These are phyloP conservation scores for Stenodera caucasica DNA, from an alignment of 2,888 invertebrate genomes.

Conservation along the genomic window DNA sequence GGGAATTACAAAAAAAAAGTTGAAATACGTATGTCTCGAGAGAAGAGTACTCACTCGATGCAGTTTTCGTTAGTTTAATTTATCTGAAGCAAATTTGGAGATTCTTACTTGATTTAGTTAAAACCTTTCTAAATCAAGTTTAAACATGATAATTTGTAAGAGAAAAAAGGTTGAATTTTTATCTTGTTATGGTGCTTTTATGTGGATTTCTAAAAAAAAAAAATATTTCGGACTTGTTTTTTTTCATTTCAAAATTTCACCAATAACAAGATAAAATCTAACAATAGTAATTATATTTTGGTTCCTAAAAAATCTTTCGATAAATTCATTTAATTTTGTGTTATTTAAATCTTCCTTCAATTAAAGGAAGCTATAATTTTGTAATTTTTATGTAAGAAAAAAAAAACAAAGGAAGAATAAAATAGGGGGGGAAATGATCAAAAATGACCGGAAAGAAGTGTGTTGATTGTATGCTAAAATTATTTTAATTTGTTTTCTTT, in stretches of 20 bases:
- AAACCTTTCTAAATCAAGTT: slow-evolving; percentile 17
- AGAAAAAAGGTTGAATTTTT: slow-evolving; percentile 16
- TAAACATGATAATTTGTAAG: background rate
- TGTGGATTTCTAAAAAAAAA: slow-evolving; percentile 7
- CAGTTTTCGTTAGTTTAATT: background rate
- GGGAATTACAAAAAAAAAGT: slow-evolving; percentile 12
- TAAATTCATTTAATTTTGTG: slow-evolving; percentile 9
- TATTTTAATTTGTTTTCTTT: slow-evolving; percentile 31
- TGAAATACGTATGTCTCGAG: background rate
- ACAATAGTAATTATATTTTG: background rate
- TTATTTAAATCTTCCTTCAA: slow-evolving; percentile 15
- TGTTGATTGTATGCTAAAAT: slow-evolving; percentile 41
- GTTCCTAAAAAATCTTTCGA: background rate
- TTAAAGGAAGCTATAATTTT: slow-evolving; percentile 12
- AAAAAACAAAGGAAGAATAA: slow-evolving; percentile 4
- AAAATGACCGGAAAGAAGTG: slow-evolving; percentile 35
- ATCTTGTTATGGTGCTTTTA: slow-evolving; percentile 8
- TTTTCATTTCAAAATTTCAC: slow-evolving; percentile 1
- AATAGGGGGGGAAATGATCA: slow-evolving; percentile 35
- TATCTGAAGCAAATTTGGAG: slow-evolving; percentile 12
- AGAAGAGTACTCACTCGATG: background rate
- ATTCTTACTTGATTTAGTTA: slow-evolving; percentile 20
- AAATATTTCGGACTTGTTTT: background rate
- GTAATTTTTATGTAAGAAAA: slow-evolving; percentile 6
- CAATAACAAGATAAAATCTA: background rate